These are phyloP conservation scores for Aethes cnicana DNA, from an alignment of 2,888 invertebrate species.

Conservation along the genomic window DNA sequence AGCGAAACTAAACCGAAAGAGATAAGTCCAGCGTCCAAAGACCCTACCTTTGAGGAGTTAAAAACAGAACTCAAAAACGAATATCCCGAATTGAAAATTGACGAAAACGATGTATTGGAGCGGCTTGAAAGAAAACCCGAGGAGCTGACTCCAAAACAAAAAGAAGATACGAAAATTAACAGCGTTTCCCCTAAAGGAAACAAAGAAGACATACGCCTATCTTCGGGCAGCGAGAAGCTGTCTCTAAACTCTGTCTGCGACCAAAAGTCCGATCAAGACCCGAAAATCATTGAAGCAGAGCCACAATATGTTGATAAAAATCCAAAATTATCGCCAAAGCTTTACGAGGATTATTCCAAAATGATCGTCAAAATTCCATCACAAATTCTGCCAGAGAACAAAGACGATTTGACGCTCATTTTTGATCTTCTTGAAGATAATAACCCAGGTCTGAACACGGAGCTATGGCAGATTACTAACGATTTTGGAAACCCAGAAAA, in stretches of 20 bases:
- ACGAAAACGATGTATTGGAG: constrained; percentile 25
- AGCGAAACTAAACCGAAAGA: constrained; percentile 11
- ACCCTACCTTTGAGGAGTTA: constrained; percentile 25
- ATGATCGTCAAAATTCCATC: constrained; percentile 59
- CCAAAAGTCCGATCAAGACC: constrained; percentile 39
- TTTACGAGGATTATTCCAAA: constrained; percentile 45
- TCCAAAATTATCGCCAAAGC: constrained; percentile 34
- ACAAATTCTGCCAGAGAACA: constrained; percentile 58
- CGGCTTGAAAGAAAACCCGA: not conserved
- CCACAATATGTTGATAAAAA: constrained; percentile 20
- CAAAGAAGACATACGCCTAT: constrained; percentile 29
- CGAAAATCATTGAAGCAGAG: constrained; percentile 39
- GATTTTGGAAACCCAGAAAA: constrained; percentile 51
- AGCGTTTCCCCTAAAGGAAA: too few relatives aligned
- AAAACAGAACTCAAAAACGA: constrained; percentile 28
- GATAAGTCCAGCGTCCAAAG: constrained; percentile 23
- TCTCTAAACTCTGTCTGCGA: constrained; percentile 23
- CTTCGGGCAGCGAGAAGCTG: constrained; percentile 28
- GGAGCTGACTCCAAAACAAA: constrained; percentile 22
- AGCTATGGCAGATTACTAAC: constrained; percentile 59
- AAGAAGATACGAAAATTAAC: too few relatives aligned
- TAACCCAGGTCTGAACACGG: constrained; percentile 67
- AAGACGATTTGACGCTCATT: constrained; percentile 63
- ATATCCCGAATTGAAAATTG: constrained; percentile 30
- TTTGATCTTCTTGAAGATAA: constrained; percentile 68